Evolutionary conservation across 2,888 invertebrate species (phyloP), one percentile per base, ranked within the genome.

Genomic region (Apotomis turbidana): DNA sequence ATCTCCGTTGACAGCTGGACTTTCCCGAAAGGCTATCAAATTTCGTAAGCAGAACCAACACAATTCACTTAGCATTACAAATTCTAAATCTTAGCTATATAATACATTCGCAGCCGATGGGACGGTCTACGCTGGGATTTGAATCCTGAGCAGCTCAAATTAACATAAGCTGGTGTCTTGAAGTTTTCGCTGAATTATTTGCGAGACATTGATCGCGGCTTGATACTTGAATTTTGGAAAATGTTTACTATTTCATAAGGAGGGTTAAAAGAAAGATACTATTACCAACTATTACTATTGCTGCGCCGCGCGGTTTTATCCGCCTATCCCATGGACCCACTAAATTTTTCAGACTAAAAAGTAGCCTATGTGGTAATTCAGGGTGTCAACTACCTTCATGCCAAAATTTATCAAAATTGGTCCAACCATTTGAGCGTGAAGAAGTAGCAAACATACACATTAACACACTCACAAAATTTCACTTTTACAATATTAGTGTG

Each of bases 111-210:
- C 61, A 71, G 71, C 67, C 71, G 67, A 57, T 71, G 61, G 67
- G 62, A 61, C 72, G 68, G 72, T 68, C 72, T 68, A 68, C 60
- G 67, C 68, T 68, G 46, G 69, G 74, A 74, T 74, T 74, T 74
- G 74, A 74, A 74, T 74, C 51, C 66, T 69, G 68, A 71, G 71
- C 71, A 74, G 74, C 73, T 75, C 68, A 70, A 73, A 74, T 75
- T 75, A 73, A 46, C 74, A 75, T 75, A 75, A 75, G 73, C 74
- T 64, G 70, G 38, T 70, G 74, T 70, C 73, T 70, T 68, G 38
- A 68, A 68, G 68, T 67, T 71, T 68, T 69, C 68, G 46, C 64
- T 72, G 71, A 74, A 71, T 68, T 68, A 70, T 73, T 70, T 73
- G 70, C 55, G 12, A 66, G 70, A 64, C 67, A 70, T 69, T 52